A percentile compares a stretch with the other conserved stretches of the same genome.
Conservation (phyloP, 2,113 vertebrate genomes). For the Zosterops lateralis region DNA sequence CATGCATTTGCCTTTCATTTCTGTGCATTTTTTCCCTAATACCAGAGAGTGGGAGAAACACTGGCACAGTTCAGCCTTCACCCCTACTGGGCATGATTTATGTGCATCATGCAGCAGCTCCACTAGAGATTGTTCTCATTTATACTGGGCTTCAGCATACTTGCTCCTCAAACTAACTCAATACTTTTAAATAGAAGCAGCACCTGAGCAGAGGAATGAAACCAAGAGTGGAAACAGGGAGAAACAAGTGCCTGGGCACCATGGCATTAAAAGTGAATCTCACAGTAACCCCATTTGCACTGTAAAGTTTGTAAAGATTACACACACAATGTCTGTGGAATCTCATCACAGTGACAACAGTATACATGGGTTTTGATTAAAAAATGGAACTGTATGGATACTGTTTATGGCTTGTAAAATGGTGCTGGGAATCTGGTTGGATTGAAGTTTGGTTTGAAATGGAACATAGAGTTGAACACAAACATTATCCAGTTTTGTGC, state of each 20-base stretch:
- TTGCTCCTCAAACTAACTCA: not conserved
- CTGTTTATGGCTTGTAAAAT: not conserved
- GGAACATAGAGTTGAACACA: not conserved
- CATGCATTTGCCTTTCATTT: not conserved
- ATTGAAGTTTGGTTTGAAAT: not conserved
- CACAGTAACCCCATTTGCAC: not conserved
- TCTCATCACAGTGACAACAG: not conserved
- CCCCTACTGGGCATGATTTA: constrained; percentile 17
- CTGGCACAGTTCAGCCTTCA: not conserved
- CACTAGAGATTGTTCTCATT: constrained; percentile 10
- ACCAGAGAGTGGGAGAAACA: not conserved
- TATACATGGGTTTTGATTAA: not conserved
- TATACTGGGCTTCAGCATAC: not conserved
- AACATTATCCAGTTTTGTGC: not conserved
- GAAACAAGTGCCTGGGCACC: not conserved
- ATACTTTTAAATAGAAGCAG: not conserved
- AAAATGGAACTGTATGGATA: not conserved
- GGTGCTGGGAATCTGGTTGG: not conserved
- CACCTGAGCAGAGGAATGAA: not conserved
- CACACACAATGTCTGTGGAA: not conserved
- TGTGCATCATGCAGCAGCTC: not conserved
- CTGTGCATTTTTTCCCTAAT: not conserved
- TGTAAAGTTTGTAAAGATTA: not conserved
- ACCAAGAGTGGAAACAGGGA: not conserved
- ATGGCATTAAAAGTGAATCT: not conserved